Evolutionary conservation across 2,113 vertebrate genomes (phyloP).

Genomic region (Tichodroma muraria): DNA sequence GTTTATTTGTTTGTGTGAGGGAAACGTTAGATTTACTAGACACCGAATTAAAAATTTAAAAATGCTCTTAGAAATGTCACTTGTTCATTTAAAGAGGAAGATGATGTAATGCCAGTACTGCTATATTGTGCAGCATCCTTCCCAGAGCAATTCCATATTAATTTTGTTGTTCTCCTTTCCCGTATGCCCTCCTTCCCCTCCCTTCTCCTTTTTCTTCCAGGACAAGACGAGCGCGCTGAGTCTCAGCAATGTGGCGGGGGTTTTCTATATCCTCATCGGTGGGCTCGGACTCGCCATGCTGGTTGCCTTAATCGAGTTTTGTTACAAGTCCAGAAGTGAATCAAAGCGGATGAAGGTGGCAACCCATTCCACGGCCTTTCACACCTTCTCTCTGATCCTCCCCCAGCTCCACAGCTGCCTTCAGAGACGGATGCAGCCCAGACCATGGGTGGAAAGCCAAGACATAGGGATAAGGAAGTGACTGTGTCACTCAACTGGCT

Average conservation of each 20-base stretch:
- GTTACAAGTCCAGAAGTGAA: conserved; percentile 99
- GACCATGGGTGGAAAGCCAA: conserved; percentile 4
- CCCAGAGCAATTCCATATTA: conserved; percentile 13
- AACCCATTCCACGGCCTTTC: conserved; percentile 78
- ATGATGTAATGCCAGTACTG: conserved; percentile 36
- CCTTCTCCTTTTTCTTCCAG: conserved; percentile 69
- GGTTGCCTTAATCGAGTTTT: conserved; percentile 99
- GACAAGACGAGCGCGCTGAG: conserved; percentile 99
- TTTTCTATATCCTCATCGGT: conserved; percentile 99
- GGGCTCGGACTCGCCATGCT: conserved; percentile 98
- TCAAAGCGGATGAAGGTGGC: conserved; percentile 99
- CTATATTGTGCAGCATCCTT: conserved; percentile 20
- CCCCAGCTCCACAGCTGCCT: conserved; percentile 72
- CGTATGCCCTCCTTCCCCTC: neutral
- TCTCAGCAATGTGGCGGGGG: conserved; percentile 97
- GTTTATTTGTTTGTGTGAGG: conserved; percentile 34
- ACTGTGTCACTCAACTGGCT: neutral
- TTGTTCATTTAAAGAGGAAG: conserved; percentile 40
- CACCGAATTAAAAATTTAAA: conserved; percentile 11
- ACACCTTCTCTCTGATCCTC: conserved; percentile 79
- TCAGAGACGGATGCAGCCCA: conserved; percentile 75
- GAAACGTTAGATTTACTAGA: conserved; percentile 17
- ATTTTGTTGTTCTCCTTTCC: conserved; percentile 61
- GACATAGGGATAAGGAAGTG: neutral
- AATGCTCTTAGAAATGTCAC: conserved; percentile 15